phyloP scores from a whole-genome alignment of 2,888 invertebrate genomes.

The Plebejus argus region DNA sequence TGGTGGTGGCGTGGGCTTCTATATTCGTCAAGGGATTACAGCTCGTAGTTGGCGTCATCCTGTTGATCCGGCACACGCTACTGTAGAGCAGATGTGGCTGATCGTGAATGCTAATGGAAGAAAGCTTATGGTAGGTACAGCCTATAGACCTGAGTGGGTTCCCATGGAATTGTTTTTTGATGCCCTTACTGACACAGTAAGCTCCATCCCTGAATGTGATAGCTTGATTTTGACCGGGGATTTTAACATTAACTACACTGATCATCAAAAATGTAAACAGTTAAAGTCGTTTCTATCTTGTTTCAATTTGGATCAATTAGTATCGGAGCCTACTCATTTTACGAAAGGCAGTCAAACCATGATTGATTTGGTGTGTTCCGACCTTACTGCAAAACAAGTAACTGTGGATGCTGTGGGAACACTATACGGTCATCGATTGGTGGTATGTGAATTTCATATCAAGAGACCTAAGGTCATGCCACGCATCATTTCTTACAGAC shows the following conservation, averaged over 20 bases:
- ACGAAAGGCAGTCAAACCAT: slow-evolving; percentile 21
- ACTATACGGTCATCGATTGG: slow-evolving; percentile 25
- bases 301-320: slow-evolving; percentile 29
- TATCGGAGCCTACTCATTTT: slow-evolving; percentile 33
- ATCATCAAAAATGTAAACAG: neutral
- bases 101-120: no score
- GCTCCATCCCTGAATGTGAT: neutral
- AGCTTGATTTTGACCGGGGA: slow-evolving; percentile 35
- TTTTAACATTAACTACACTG: slow-evolving; percentile 35
- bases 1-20: no score
- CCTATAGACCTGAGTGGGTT: no score
- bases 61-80: no score
- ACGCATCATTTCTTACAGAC: neutral
- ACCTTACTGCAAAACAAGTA: neutral
- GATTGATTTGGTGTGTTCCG: slow-evolving; percentile 33
- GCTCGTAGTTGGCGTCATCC: no score
- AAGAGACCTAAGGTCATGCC: slow-evolving; percentile 20
- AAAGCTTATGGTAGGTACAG: no score
- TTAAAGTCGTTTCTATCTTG: slow-evolving; percentile 30
- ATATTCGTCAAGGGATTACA: no score
- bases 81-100: no score
- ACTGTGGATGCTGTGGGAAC: slow-evolving; percentile 22
- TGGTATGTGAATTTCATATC: slow-evolving; percentile 28
- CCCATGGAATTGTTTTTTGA: no score
- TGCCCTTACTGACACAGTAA: no score